These are phyloP conservation scores for Rhinoptilus africanus DNA, from an alignment of 2,113 vertebrate genomes.

Conservation along the genomic window DNA sequence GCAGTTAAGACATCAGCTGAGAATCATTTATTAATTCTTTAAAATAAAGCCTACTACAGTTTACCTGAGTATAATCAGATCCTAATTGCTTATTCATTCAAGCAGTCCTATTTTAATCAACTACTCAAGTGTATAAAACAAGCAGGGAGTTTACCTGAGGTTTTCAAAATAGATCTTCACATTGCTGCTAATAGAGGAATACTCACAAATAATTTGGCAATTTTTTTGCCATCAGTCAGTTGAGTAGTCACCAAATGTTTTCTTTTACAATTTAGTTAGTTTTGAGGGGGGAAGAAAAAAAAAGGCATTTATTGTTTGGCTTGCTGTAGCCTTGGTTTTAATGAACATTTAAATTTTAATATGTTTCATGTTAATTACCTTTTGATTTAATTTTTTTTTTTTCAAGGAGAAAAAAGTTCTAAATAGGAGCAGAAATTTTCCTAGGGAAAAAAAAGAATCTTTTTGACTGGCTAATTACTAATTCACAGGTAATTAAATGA, in stretches of 20 bases:
- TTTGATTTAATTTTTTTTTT: not conserved
- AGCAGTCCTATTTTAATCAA: constrained; percentile 51
- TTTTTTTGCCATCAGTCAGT: not conserved
- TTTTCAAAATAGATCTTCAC: constrained; percentile 12
- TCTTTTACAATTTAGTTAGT: not conserved
- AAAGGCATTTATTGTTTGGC: not conserved
- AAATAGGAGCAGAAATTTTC: not conserved
- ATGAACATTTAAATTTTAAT: not conserved
- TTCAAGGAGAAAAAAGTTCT: not conserved
- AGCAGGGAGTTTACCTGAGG: constrained; percentile 44
- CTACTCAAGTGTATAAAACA: constrained; percentile 38
- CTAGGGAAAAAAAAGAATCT: not conserved
- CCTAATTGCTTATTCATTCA: constrained; percentile 67
- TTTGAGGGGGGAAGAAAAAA: not conserved
- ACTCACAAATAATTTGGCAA: not conserved
- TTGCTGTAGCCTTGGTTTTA: not conserved
- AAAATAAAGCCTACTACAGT: constrained; percentile 21
- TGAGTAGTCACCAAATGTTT: not conserved
- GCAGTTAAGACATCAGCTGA: constrained; percentile 1
- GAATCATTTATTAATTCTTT: constrained; percentile 23
- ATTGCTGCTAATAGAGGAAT: not conserved
- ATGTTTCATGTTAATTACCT: not conserved
- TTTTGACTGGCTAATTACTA: not conserved
- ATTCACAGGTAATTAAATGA: not conserved
- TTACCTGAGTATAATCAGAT: constrained; percentile 50